phyloP scores from a whole-genome alignment of 2,888 invertebrate species.

The Zele albiditarsus region DNA sequence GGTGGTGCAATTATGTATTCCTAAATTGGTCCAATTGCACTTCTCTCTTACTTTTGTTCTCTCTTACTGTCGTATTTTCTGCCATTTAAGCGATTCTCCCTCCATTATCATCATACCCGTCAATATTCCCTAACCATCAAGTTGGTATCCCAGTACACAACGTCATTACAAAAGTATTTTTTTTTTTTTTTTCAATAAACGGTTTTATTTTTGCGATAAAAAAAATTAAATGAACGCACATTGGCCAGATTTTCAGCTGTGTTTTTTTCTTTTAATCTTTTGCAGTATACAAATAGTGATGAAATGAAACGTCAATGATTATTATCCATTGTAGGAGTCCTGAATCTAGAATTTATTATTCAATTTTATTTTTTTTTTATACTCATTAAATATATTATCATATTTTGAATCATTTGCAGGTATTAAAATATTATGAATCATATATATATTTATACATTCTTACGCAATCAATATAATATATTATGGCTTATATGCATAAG shows the following conservation, averaged over 20 bases:
- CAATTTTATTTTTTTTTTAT: too few relatives aligned
- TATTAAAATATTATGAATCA: not conserved
- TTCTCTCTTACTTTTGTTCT: not conserved
- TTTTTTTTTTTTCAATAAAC: too few relatives aligned
- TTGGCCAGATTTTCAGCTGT: too few relatives aligned
- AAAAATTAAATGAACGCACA: too few relatives aligned
- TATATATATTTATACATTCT: not conserved
- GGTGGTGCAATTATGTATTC: conserved; percentile 43
- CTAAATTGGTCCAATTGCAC: conserved; percentile 34
- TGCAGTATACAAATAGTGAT: too few relatives aligned
- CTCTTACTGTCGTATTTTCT: not conserved
- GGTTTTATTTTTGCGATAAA: too few relatives aligned
- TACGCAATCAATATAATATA: not conserved
- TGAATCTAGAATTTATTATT: too few relatives aligned
- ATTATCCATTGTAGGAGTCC: too few relatives aligned
- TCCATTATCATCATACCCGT: not conserved
- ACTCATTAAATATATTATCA: too few relatives aligned
- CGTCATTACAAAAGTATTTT: too few relatives aligned
- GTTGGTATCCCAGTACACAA: not conserved
- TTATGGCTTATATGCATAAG: not conserved
- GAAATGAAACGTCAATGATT: too few relatives aligned
- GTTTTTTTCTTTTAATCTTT: too few relatives aligned
- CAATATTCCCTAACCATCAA: not conserved
- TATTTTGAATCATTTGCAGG: not conserved
- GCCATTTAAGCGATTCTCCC: conserved; percentile 8